Evolutionary conservation across 2,888 invertebrate species (phyloP).

Genomic region (Eristalis tenax): DNA sequence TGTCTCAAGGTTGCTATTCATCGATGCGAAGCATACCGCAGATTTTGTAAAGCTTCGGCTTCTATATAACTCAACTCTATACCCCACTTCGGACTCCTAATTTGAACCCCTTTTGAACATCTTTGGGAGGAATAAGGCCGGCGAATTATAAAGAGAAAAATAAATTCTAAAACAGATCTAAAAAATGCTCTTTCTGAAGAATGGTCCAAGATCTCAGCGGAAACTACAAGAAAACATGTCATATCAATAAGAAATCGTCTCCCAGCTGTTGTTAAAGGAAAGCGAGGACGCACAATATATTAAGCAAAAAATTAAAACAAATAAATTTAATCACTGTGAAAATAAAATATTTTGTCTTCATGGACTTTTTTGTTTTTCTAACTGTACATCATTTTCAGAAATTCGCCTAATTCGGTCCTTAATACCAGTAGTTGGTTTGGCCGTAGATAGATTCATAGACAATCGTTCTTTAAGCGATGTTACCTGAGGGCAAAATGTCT

Average conservation of each 20-base stretch:
- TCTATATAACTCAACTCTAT: background rate
- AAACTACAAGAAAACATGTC: background rate
- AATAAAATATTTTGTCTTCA: too few species aligned
- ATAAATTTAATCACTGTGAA: background rate
- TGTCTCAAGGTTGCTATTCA: background rate
- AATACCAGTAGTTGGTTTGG: too few species aligned
- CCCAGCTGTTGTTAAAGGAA: background rate
- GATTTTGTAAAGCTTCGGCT: background rate
- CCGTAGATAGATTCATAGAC: too few species aligned
- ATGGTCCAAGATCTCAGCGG: background rate
- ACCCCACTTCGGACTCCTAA: background rate
- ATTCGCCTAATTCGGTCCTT: too few species aligned
- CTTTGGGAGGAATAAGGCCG: background rate
- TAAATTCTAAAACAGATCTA: background rate
- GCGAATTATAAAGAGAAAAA: background rate
- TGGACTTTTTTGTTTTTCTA: too few species aligned
- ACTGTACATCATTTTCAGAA: too few species aligned
- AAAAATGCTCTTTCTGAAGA: background rate
- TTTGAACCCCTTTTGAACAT: background rate
- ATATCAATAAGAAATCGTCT: background rate
- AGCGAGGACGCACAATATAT: background rate
- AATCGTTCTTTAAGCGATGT: too few species aligned
- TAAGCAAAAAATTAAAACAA: background rate
- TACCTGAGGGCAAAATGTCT: too few species aligned
- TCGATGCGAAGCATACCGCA: background rate